phyloP scores from a whole-genome alignment of 2,888 invertebrate genomes.

The Caenorhabditis becei region DNA sequence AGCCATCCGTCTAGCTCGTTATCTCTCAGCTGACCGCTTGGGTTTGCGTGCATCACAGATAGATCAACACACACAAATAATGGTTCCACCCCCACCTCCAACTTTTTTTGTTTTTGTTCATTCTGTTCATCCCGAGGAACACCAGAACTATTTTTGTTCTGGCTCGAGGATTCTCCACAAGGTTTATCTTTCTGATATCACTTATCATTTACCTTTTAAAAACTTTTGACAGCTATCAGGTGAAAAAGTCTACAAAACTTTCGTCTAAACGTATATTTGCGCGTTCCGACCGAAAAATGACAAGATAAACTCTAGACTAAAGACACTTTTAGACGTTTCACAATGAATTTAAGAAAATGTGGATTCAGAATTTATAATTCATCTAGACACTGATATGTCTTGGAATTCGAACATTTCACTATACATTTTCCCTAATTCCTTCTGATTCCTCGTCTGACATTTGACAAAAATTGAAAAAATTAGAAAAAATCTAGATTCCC shows the following conservation, averaged over 20 bases:
- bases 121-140: neutral
- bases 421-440: neutral
- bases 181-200: constrained; percentile 7
- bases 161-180: too few relatives aligned
- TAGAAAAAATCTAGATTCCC: too few relatives aligned
- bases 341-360: too few relatives aligned
- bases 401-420: neutral
- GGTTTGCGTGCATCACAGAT: constrained; percentile 32
- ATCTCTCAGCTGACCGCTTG: constrained; percentile 54
- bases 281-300: constrained; percentile 1
- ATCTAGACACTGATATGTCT: neutral
- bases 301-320: neutral
- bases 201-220: constrained; percentile 21
- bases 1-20: constrained; percentile 27
- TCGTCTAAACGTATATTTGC: constrained; percentile 24
- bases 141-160: constrained; percentile 14
- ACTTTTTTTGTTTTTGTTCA: constrained; percentile 26
- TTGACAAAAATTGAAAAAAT: too few relatives aligned
- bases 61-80: constrained; percentile 47
- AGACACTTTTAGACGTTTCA: neutral
- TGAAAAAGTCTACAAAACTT: neutral
- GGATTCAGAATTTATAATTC: too few relatives aligned
- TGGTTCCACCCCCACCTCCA: constrained; percentile 16
- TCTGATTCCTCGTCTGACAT: neutral
- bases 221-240: constrained; percentile 39